Evolutionary conservation across 1,140 invertebrate genomes (phyloP), one percentile per base, ranked within the genome.

Genomic region (Lethocerus indicus): DNA sequence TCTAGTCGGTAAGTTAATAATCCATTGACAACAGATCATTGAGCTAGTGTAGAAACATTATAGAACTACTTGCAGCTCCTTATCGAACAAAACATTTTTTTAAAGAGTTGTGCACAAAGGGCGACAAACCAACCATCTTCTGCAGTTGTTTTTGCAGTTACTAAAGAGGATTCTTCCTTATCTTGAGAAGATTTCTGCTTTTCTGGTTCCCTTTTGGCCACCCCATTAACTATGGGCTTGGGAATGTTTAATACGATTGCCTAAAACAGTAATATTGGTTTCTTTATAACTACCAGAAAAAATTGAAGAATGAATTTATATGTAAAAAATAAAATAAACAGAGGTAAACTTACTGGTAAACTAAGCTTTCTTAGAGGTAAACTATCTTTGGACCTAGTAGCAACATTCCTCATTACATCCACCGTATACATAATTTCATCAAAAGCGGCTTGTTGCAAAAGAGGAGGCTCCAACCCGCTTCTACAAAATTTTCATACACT

Each of bases 361-460:
- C 21, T 18, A 39, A 39, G 6, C 6, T 7, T 16, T 39, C 52
- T 56, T 49, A 67, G 64, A 46, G 57, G 58, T 54, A 63, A 54
- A 47, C 61, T 62, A 14, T 42, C 45, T 29, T 54, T 57, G 25
- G 53, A 50, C 26, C 71, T 63, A 6, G 66, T 65, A 6, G 72
- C 76, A 13, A 89, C 73, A 61, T 87, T 87, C 37, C 87, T 69
- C 71, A 83, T 83, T 20, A 89, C 78, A 64, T 90, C 86, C 37
- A 90, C 74, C 49, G 80, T 72, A 64, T 86, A 90, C 0, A 83
- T 67, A 53, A 77, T 72, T 62, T 87, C 79, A 61, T 88, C 85
- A 64, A 90, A 86, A 12, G 83, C 78, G 20, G 84, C 85, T 66
- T 88, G 83, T 62, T 88, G 86, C 23, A 88, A 52, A n/a, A 66